Evolutionary conservation across 2,888 invertebrate genomes (phyloP).

Genomic region (Drosophila mimica): DNA sequence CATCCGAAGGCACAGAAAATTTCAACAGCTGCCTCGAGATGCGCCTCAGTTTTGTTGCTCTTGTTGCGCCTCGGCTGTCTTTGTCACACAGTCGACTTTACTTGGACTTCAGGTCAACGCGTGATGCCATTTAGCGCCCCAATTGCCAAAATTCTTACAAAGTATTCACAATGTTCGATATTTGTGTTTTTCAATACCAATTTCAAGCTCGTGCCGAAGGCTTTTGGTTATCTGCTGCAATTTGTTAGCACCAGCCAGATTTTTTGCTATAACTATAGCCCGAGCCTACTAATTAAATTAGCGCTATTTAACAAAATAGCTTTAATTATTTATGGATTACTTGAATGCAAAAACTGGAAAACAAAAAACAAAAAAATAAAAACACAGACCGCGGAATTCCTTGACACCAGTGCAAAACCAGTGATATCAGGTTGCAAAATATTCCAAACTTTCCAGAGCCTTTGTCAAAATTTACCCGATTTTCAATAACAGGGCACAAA

Average conservation of each 20-base stretch:
- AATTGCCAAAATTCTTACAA: constrained; percentile 9
- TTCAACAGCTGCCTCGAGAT: constrained; percentile 37
- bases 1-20: constrained; percentile 37
- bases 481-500: background rate
- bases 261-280: constrained; percentile 10
- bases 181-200: constrained; percentile 10
- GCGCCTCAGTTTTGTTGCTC: constrained; percentile 26
- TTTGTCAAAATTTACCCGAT: background rate
- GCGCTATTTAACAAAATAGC: constrained; percentile 46
- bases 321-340: constrained; percentile 56
- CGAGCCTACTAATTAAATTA: constrained; percentile 66
- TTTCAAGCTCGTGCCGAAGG: constrained; percentile 42
- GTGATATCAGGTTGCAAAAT: background rate
- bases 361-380: constrained; percentile 4
- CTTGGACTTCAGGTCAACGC: constrained; percentile 15
- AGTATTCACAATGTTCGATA: constrained; percentile 24
- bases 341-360: constrained; percentile 22
- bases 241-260: constrained; percentile 29
- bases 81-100: constrained; percentile 16
- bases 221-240: constrained; percentile 49
- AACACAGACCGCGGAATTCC: background rate
- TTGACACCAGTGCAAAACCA: background rate
- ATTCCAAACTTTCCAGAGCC: background rate
- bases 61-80: constrained; percentile 2
- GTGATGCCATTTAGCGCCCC: constrained; percentile 44